Evolutionary conservation across 2,888 invertebrate species (phyloP).

Genomic region (Cerastoderma edule): DNA sequence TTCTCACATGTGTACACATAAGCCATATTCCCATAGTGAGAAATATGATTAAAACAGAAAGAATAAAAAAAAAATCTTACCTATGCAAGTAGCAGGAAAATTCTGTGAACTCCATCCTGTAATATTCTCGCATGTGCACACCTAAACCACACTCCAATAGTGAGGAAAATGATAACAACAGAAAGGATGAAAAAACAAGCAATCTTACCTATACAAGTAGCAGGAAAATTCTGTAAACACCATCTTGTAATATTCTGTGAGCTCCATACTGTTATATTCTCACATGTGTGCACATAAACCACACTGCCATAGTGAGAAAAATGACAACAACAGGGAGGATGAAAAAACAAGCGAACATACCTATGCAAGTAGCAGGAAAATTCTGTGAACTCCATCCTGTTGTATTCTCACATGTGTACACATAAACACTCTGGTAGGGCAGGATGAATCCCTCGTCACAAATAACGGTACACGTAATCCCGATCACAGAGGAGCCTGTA

Average conservation of each 20-base stretch:
- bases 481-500: slow-evolving; percentile 18
- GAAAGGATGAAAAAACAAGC: neutral
- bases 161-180: too few species aligned
- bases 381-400: slow-evolving; percentile 37
- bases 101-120: slow-evolving; percentile 37
- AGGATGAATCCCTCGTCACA: slow-evolving; percentile 48
- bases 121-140: slow-evolving; percentile 41
- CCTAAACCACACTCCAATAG: too few species aligned
- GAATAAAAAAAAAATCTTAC: neutral
- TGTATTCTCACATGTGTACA: slow-evolving; percentile 42
- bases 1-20: slow-evolving; percentile 34
- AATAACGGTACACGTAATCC: slow-evolving; percentile 30
- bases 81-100: slow-evolving; percentile 29
- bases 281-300: slow-evolving; percentile 39
- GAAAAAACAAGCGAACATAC: slow-evolving; percentile 20
- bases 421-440: slow-evolving; percentile 36
- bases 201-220: slow-evolving; percentile 37
- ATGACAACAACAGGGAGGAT: too few species aligned
- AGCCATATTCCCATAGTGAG: too few species aligned
- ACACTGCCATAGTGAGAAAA: too few species aligned
- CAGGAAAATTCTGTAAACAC: slow-evolving; percentile 38
- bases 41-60: too few species aligned
- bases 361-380: slow-evolving; percentile 40
- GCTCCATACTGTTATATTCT: slow-evolving; percentile 38
- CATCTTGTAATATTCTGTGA: too few species aligned